Base-by-base conservation (phyloP, 2,888 invertebrate genomes). In the Strigamia crassipes region DNA sequence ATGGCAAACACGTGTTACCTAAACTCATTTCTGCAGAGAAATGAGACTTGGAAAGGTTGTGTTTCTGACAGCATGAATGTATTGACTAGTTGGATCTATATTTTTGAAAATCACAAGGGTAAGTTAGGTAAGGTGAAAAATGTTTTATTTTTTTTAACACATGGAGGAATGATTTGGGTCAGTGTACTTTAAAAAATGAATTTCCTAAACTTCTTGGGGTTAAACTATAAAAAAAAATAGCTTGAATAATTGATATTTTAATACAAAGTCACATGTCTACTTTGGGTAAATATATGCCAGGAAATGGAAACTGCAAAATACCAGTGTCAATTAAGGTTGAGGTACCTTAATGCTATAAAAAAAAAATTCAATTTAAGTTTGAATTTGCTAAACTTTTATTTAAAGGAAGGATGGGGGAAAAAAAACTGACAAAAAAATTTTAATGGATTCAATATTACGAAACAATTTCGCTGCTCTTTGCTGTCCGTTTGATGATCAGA, bases 241-340 rank as follows among this genome's bases (percentile, higher is more conserved):
- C 31, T 27, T 73, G 73, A 73, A 73, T 73, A 73, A 73, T 73
- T 73, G 73, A 73, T 73, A 73, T 73, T 73, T 73, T 73, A 73
- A 73, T 73, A 73, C 73, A 73, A 73, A 73, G 73, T 31, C 73
- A 31, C 73, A 27, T 73, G 73, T 73, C 73, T 73, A 73, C 73
- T 27, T 73, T 73, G 31, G 2, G 31, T 27, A 73, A 73, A 73
- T 73, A 73, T 12, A 13, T 31, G 27, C 15, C 73, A 27, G 73
- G 73, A 73, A 73, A 73, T 73, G 31, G 31, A n/a, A 73, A 73
- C 9, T 8, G 73, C 73, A 73, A 73, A 73, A 73, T 73, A 73
- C 27, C n/a, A 27, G 15, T 73, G 73, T 73, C 73, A 73, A 73
- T 73, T 73, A 73, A 73, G 73, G 73, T 73, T 73, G 73, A 27